phyloP scores from a whole-genome alignment of 2,113 vertebrate genomes.

The Sterrhoptilus dennistouni region DNA sequence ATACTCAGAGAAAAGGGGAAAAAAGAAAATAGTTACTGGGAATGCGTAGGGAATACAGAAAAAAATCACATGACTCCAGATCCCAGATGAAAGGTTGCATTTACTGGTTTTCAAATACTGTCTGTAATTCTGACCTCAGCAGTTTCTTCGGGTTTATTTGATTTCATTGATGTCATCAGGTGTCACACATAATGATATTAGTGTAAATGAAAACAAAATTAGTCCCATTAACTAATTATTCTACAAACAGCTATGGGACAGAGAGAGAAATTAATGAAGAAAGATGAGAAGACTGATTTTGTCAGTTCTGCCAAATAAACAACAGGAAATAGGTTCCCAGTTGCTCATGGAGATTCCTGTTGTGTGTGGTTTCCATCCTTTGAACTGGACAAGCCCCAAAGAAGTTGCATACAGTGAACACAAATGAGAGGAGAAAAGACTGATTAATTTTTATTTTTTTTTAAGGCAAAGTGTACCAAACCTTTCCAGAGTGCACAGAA shows the following conservation, averaged over 20 bases:
- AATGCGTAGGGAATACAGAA: background rate
- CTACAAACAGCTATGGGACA: background rate
- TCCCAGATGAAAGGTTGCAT: background rate
- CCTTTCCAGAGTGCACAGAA: background rate
- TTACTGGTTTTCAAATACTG: background rate
- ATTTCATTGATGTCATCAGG: constrained; percentile 26
- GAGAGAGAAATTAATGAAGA: constrained; percentile 24
- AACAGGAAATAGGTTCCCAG: background rate
- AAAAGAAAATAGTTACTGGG: background rate
- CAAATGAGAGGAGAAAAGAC: background rate
- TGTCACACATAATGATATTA: constrained; percentile 14
- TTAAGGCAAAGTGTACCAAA: background rate
- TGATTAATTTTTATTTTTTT: background rate
- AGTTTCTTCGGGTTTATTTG: constrained; percentile 27
- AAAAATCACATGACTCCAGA: background rate
- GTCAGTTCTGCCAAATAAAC: background rate
- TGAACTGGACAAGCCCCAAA: background rate
- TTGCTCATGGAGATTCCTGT: background rate
- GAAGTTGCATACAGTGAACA: background rate
- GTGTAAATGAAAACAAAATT: constrained; percentile 29
- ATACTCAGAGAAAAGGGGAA: background rate
- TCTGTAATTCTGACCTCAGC: constrained; percentile 11
- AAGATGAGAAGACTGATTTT: constrained; percentile 17
- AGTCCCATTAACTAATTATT: constrained; percentile 13
- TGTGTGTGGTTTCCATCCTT: background rate